Percentiles rank a stretch among this genome's conserved stretches.
Conservation (phyloP, 1,140 invertebrate genomes). For the Calliphora vicina region DNA sequence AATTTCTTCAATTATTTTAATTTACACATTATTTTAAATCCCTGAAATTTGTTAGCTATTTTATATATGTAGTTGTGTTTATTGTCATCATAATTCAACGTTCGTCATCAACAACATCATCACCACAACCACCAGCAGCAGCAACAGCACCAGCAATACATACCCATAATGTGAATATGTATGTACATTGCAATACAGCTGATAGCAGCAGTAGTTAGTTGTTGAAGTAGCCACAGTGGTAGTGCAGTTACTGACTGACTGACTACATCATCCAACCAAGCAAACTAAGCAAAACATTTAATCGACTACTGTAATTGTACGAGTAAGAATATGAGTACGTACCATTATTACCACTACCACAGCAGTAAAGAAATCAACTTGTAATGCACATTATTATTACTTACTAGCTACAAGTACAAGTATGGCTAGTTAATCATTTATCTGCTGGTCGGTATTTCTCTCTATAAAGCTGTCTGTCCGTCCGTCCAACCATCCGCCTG, state of each 20-base stretch:
- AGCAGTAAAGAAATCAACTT: neutral
- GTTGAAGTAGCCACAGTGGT: neutral
- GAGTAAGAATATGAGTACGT: too few species aligned
- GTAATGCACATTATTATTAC: neutral
- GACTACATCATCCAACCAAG: neutral
- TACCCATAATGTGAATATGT: too few species aligned
- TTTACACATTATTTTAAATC: neutral
- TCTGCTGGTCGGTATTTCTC: neutral
- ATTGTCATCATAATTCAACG: neutral
- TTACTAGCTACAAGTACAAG: neutral
- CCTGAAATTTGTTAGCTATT: neutral
- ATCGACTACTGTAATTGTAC: too few species aligned
- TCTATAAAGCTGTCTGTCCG: neutral
- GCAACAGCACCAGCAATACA: too few species aligned
- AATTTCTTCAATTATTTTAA: too few species aligned
- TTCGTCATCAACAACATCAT: neutral
- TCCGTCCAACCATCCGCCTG: neutral
- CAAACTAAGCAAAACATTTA: neutral
- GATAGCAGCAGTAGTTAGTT: too few species aligned
- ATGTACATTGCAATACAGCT: too few species aligned
- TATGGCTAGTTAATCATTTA: conserved; percentile 1
- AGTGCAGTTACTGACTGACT: neutral
- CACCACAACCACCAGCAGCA: too few species aligned
- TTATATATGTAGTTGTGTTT: neutral
- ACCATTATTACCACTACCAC: neutral